Base-by-base conservation (phyloP, 1,140 invertebrate species). In the Drosophila tani region DNA sequence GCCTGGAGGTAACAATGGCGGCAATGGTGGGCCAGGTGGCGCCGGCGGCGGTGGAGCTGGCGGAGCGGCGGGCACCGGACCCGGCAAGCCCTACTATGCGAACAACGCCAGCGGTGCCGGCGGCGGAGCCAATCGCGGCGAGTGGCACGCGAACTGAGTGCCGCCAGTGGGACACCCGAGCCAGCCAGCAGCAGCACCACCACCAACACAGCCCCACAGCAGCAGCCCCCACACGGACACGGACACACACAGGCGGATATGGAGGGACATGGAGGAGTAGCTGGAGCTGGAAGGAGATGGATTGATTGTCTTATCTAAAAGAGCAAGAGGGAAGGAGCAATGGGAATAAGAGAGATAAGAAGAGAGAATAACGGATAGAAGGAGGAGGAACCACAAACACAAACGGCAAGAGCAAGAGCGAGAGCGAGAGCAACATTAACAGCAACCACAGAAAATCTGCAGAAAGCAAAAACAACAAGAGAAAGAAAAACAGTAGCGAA, bases 51-150 rank as follows among this genome's bases (percentile, higher is more conserved):
- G 84, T n/a, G 88, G 84, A 67, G 58, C 71, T 8, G 63, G 75
- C 47, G 76, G 77, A 7, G 60, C 70, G 11, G 41, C 77, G 5
- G 65, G 81, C n/a, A 56, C 75, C 4, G 91, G 91, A 49, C 81
- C 92, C 38, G 91, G 86, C 58, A 92, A 92, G 80, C 91, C 92
- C 17, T 92, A 92, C 63, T 92, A 92, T 81, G 83, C 87, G 51
- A 92, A 91, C 47, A 92, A 91, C 59, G 77, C 77, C n/a, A 51
- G 79, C 14, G 85, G 93, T 17, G 71, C 57, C 12, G 81, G 71
- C 24, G 78, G 75, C 15, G 81, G 70, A 1, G 71, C 63, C 67
- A 84, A 84, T 59, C 90, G 90, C 43, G 90, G 91, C 56, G 91
- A 92, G 73, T 91, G 86, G 86, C 84, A 87, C 46, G 81, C 84